phyloP scores from a whole-genome alignment of 2,888 invertebrate genomes.

The Phortica okadai region DNA sequence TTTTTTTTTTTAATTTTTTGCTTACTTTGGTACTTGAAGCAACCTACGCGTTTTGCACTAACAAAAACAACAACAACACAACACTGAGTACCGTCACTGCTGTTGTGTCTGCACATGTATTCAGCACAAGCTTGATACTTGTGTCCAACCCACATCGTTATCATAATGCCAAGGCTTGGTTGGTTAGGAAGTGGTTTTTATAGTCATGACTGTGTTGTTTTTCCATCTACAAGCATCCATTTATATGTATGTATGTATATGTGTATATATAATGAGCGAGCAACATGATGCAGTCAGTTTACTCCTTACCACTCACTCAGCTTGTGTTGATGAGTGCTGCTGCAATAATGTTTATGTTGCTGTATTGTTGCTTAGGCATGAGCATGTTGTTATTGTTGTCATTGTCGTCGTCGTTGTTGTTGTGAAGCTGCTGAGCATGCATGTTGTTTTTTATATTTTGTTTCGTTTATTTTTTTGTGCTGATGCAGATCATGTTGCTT shows the following conservation, averaged over 20 bases:
- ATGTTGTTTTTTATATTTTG: background rate
- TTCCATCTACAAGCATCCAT: background rate
- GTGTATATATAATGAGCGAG: background rate
- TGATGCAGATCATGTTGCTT: slow-evolving; percentile 7
- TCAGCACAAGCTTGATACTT: slow-evolving; percentile 33
- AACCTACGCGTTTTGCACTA: slow-evolving; percentile 4
- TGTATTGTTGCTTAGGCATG: slow-evolving; percentile 10
- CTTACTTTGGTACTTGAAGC: slow-evolving; percentile 9
- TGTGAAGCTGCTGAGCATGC: background rate
- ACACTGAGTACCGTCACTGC: background rate
- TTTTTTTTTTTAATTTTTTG: background rate
- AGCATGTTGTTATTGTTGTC: slow-evolving; percentile 6
- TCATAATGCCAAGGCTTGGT: slow-evolving; percentile 54
- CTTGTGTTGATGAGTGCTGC: background rate
- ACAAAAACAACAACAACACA: slow-evolving; percentile 10
- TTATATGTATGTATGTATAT: background rate
- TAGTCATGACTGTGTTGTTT: background rate
- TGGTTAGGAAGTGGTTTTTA: slow-evolving; percentile 5
- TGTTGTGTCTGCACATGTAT: background rate
- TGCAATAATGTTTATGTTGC: slow-evolving; percentile 28
- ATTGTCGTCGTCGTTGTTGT: background rate
- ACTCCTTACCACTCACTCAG: background rate
- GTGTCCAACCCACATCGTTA: slow-evolving; percentile 65
- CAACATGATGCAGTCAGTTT: slow-evolving; percentile 8
- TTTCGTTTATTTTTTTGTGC: background rate